A percentile compares a stretch with the other conserved stretches of the same genome.
Conservation (phyloP, 2,888 invertebrate species). For the Orthosia gothica region DNA sequence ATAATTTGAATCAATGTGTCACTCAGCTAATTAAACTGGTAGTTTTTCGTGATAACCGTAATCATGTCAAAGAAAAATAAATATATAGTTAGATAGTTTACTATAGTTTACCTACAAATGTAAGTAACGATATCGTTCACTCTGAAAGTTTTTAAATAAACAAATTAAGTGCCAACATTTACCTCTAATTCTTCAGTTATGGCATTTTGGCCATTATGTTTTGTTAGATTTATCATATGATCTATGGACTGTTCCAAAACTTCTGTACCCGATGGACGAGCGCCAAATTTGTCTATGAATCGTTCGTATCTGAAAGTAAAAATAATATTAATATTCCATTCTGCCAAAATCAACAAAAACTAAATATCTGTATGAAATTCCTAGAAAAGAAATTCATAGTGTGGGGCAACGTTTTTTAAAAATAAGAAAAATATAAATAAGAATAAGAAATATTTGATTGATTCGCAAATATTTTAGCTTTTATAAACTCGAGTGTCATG, state of each 20-base stretch:
- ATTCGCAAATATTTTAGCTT: no score
- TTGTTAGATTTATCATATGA: slow-evolving; percentile 89
- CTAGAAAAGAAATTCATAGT: no score
- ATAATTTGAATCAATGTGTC: not conserved
- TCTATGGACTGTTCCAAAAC: slow-evolving; percentile 93
- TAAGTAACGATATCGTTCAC: not conserved
- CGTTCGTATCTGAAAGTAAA: slow-evolving; percentile 74
- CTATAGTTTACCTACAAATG: not conserved
- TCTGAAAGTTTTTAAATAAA: not conserved
- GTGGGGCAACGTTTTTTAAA: no score
- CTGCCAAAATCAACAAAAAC: not conserved
- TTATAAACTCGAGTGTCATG: no score
- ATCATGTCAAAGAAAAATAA: not conserved
- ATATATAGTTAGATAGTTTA: not conserved
- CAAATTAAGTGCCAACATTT: slow-evolving; percentile 26
- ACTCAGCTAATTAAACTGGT: not conserved
- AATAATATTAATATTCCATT: not conserved
- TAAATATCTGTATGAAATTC: not conserved
- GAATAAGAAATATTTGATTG: no score
- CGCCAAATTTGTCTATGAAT: slow-evolving; percentile 91
- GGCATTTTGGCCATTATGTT: slow-evolving; percentile 82
- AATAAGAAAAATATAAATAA: no score
- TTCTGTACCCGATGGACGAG: slow-evolving; percentile 92
- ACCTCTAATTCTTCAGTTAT: slow-evolving; percentile 93
- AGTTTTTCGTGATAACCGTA: not conserved